Evolutionary conservation across 2,888 invertebrate species (phyloP).

Genomic region (Xylota sylvarum): DNA sequence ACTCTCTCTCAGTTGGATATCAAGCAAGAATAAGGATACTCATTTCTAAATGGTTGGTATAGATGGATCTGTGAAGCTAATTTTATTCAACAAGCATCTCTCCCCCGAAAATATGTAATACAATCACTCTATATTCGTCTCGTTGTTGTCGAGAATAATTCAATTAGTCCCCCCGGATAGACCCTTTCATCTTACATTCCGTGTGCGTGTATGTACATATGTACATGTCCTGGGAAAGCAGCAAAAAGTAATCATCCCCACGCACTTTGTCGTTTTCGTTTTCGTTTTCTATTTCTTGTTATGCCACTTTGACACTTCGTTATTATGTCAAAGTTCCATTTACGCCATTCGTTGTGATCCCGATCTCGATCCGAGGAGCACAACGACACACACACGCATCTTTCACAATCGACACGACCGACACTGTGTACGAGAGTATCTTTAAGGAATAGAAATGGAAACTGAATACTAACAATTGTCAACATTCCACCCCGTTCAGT

Average conservation of each 20-base stretch:
- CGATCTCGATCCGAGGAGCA: background rate
- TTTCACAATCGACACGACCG: constrained; percentile 37
- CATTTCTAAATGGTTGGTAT: constrained; percentile 69
- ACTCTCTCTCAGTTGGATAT: constrained; percentile 59
- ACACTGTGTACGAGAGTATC: constrained; percentile 6
- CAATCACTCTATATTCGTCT: constrained; percentile 11
- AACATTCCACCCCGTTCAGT: constrained; percentile 10
- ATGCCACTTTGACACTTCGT: constrained; percentile 71
- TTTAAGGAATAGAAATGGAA: constrained; percentile 53
- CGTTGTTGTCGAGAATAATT: constrained; percentile 47
- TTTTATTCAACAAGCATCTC: constrained; percentile 67
- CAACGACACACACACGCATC: constrained; percentile 56
- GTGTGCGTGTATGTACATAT: background rate
- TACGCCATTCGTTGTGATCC: constrained; percentile 11
- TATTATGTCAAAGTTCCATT: constrained; percentile 65
- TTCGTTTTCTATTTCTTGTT: constrained; percentile 57
- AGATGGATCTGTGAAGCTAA: constrained; percentile 49
- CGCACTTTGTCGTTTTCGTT: constrained; percentile 54
- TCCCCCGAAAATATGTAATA: constrained; percentile 16
- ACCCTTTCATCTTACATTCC: background rate
- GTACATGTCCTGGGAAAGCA: constrained; percentile 1
- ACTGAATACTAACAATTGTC: constrained; percentile 61
- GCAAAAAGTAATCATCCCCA: constrained; percentile 65
- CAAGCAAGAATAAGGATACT: constrained; percentile 63
- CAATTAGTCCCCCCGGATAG: constrained; percentile 59